Evolutionary conservation across 2,888 invertebrate genomes (phyloP).

Genomic region (Arrhopalites spinosus): DNA sequence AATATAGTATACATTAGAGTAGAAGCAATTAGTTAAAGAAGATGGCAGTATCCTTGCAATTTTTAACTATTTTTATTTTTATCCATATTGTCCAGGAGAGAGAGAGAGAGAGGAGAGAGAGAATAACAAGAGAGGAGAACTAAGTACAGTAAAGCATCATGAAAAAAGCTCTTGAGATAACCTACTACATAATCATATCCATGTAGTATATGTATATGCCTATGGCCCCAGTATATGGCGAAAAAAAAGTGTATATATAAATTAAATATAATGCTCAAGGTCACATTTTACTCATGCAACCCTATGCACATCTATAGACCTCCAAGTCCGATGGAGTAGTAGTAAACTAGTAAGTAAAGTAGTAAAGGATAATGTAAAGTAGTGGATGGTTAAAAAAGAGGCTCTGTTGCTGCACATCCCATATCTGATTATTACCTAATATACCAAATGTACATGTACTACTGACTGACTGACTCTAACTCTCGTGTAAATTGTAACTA

Average conservation of each 20-base stretch:
- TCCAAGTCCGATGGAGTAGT: neutral
- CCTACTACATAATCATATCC: no score
- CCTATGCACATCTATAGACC: neutral
- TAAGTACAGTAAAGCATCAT: slow-evolving; percentile 25
- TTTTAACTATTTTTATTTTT: slow-evolving; percentile 12
- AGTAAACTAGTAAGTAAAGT: neutral
- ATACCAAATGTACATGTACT: no score
- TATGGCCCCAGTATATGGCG: neutral
- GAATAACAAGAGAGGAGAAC: neutral
- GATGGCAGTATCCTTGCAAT: neutral
- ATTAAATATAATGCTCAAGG: slow-evolving; percentile 16
- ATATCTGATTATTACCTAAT: no score
- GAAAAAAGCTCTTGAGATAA: slow-evolving; percentile 39
- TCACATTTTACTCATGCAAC: slow-evolving; percentile 7
- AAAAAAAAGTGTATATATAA: slow-evolving; percentile 3
- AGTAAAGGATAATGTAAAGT: neutral
- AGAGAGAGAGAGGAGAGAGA: neutral
- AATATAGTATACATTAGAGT: neutral
- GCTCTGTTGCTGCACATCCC: neutral
- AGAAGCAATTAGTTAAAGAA: neutral
- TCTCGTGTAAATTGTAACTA: no score
- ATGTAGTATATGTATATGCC: neutral
- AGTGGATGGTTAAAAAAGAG: neutral
- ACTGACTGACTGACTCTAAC: no score
- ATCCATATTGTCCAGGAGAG: slow-evolving; percentile 13